Evolutionary conservation across 2,888 invertebrate genomes (phyloP), one percentile per base, ranked within the genome.

Genomic region (Allygus modestus): DNA sequence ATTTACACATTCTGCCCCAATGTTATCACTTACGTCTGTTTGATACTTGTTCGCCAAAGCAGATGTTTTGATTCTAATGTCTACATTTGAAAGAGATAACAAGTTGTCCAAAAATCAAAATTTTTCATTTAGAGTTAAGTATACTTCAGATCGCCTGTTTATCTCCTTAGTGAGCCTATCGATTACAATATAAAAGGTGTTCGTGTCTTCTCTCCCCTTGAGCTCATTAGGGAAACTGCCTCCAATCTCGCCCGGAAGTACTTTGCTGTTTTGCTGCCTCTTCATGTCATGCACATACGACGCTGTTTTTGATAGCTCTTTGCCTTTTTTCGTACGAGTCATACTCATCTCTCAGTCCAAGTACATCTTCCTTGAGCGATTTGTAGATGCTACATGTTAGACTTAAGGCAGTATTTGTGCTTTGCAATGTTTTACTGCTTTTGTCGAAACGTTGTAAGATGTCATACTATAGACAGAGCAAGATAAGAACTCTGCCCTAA

Each of bases 271-370:
- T 33, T 9, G 71, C 17, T n/a, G 71, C n/a, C 71, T 71, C 31
- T 71, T 71, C n/a, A 33, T 71, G 26, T 71, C 71, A 71, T 15
- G 33, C n/a, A 33, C 71, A 33, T 71, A 28, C 9, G n/a, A 31
- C 5, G 7, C 69, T 23, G 23, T 69, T 69, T 69, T 69, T 7
- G 69, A 69, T 17, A 69, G 26, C 9, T 28, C 26, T 69, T 69
- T 46, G 23, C 77, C 37, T 77, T 77, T 77, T 46, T 43, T 77
- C 77, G 77, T 77, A 77, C 23, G 46, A 77, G 43, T 77, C 77
- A 46, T 33, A 77, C 23, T 77, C 20, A 43, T 77, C 77, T 77
- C 77, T 77, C 46, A 77, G 41, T 5, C 77, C 43, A 15, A 77
- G 20, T 43, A 77, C 43, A 28, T 43, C 37, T 28, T 77, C 77